phyloP scores from a whole-genome alignment of 2,113 vertebrate species.

The Vulpes lagopus region DNA sequence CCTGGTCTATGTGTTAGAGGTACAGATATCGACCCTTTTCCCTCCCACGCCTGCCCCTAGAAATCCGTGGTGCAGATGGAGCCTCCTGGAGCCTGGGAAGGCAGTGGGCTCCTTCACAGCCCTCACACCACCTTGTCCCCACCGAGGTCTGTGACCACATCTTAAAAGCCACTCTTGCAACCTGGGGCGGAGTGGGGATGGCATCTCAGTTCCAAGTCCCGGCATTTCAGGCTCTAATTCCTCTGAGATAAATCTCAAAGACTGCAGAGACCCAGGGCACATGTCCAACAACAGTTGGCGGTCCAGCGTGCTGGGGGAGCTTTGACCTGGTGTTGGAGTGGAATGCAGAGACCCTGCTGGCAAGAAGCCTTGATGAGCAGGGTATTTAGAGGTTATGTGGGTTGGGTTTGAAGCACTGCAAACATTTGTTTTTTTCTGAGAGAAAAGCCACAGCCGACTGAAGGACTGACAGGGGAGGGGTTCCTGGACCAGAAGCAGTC shows the following conservation, averaged over 20 bases:
- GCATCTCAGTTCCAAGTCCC: neutral
- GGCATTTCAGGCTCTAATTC: neutral
- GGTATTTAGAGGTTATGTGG: neutral
- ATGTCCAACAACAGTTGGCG: rapidly evolving
- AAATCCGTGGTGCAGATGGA: rapidly evolving
- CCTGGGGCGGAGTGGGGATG: neutral
- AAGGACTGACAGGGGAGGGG: neutral
- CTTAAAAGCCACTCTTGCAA: neutral
- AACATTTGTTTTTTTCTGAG: neutral
- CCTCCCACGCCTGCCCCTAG: neutral
- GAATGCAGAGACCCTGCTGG: neutral
- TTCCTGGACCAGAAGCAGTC: neutral
- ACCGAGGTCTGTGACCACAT: neutral
- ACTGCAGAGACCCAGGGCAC: neutral
- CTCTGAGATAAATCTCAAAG: neutral
- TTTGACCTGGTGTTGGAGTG: neutral
- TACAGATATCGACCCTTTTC: neutral
- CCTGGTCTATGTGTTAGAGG: neutral
- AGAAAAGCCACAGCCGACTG: neutral
- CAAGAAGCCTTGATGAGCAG: neutral
- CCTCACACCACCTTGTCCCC: neutral
- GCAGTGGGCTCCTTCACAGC: rapidly evolving
- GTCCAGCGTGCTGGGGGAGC: neutral
- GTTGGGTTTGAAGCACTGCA: neutral
- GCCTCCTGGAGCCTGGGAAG: neutral